Conservation (phyloP, 2,113 vertebrate genomes). For the Lycaon pictus region DNA sequence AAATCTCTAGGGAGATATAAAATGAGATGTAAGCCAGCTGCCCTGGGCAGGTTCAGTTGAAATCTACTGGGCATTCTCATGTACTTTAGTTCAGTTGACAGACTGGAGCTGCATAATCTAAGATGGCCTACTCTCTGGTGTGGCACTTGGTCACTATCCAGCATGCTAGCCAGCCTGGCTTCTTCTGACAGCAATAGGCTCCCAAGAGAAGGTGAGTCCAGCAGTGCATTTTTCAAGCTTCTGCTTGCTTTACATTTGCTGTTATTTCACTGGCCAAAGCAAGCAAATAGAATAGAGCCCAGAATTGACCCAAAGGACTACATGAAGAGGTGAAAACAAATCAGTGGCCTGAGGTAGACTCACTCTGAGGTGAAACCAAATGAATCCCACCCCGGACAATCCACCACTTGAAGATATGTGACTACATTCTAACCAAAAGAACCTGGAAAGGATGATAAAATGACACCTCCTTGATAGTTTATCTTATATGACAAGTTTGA, state of each 20-base stretch:
- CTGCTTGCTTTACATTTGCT: neutral
- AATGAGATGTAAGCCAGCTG: neutral
- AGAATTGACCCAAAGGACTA: neutral
- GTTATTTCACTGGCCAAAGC: neutral
- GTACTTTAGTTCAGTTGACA: fast-evolving
- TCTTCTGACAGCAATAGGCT: neutral
- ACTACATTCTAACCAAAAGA: neutral
- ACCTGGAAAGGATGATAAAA: neutral
- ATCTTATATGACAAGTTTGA: neutral
- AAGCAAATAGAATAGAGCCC: too few species aligned
- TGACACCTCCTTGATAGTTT: neutral
- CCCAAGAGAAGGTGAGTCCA: neutral
- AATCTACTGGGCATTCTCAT: neutral
- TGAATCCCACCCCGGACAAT: neutral
- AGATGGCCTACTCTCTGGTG: fast-evolving
- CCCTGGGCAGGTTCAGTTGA: neutral
- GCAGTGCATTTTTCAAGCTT: neutral
- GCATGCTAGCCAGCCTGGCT: neutral
- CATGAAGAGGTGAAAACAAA: neutral
- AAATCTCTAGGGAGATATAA: neutral
- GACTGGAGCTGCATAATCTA: neutral
- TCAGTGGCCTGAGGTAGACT: neutral
- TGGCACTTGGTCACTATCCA: neutral
- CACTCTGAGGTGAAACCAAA: neutral
- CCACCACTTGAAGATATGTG: neutral